These are phyloP conservation scores for Melanocharis versteri DNA, from an alignment of 2,113 vertebrate species.

Conservation along the genomic window DNA sequence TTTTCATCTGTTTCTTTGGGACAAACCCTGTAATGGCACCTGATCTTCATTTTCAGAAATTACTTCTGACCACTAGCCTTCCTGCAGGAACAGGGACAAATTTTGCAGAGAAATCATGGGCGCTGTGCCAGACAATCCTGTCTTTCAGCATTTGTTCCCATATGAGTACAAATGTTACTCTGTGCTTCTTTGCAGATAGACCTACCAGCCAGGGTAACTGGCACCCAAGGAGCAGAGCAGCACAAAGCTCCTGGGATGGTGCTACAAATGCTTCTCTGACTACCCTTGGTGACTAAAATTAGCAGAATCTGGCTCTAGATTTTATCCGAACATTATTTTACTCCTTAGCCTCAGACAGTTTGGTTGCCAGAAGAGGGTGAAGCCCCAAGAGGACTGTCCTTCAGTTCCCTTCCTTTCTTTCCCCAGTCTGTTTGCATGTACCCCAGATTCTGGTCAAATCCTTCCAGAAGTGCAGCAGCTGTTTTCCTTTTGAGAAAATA, in stretches of 20 bases:
- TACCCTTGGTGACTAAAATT: background rate
- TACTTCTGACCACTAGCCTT: background rate
- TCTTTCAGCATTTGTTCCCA: background rate
- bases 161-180: background rate
- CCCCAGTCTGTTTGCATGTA: background rate
- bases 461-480: background rate
- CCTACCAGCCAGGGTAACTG: background rate
- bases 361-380: background rate
- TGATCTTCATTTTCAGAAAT: background rate
- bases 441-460: background rate
- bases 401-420: background rate
- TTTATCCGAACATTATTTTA: background rate
- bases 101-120: background rate
- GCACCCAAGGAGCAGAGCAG: background rate
- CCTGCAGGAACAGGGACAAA: background rate
- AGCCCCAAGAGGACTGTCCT: background rate
- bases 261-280: background rate
- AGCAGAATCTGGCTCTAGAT: background rate
- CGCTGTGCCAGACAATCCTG: background rate
- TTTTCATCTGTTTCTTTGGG: background rate
- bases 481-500: constrained; percentile 4
- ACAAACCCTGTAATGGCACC: background rate
- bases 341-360: background rate
- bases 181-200: background rate
- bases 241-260: background rate